Conservation (phyloP, 2,797 vertebrate genomes). For the Alca torda region DNA sequence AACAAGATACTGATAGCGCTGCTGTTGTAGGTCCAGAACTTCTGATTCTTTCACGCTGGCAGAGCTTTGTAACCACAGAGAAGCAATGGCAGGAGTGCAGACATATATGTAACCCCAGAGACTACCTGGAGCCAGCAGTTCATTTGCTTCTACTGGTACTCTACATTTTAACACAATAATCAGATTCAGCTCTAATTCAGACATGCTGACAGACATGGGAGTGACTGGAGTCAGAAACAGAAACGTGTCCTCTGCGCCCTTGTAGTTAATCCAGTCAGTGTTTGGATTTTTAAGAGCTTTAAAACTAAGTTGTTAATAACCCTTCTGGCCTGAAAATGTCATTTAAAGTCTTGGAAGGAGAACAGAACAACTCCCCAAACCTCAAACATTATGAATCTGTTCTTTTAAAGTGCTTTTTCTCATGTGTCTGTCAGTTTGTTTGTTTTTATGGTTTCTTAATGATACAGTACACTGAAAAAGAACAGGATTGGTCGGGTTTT, state of each 20-base stretch:
- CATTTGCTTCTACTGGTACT: background rate
- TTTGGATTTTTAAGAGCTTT: slow-evolving; percentile 45
- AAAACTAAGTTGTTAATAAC: slow-evolving; percentile 25
- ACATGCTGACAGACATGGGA: slow-evolving; percentile 60
- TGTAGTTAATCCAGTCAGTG: slow-evolving; percentile 17
- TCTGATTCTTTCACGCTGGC: background rate
- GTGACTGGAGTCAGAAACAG: slow-evolving; percentile 50
- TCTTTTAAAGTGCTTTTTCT: slow-evolving; percentile 16
- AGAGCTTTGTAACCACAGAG: background rate
- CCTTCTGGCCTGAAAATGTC: slow-evolving; percentile 23
- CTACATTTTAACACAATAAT: slow-evolving; percentile 34
- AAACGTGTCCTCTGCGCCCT: slow-evolving; percentile 41
- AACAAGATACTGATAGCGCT: background rate
- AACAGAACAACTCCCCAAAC: slow-evolving; percentile 16
- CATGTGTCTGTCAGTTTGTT: slow-evolving; percentile 22
- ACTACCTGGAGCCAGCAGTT: slow-evolving; percentile 22
- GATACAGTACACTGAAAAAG: background rate
- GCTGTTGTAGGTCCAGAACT: background rate
- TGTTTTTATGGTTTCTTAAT: slow-evolving; percentile 24
- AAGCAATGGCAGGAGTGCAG: background rate
- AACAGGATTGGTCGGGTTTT: background rate
- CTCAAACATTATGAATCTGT: background rate
- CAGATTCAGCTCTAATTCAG: slow-evolving; percentile 62
- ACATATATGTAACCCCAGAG: background rate
- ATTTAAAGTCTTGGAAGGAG: slow-evolving; percentile 21